These are phyloP conservation scores for Aviceda leuphotes DNA, from an alignment of 2,797 vertebrate genomes.

Conservation along the genomic window DNA sequence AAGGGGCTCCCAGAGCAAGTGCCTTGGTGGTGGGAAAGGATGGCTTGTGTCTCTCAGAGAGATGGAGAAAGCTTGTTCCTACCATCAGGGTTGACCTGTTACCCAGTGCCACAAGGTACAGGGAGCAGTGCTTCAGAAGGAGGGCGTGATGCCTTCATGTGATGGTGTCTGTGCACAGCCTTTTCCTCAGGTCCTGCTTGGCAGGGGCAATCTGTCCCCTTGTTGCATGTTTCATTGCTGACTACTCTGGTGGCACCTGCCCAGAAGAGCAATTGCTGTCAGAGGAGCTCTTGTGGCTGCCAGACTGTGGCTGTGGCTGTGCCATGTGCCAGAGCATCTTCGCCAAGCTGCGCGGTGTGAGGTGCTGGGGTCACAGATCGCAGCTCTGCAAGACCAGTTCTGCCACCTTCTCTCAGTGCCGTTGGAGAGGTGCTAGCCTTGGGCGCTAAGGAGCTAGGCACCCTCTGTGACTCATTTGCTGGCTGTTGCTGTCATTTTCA, in stretches of 20 bases:
- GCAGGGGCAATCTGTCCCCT: neutral
- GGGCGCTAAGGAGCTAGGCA: accelerated
- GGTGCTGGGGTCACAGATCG: neutral
- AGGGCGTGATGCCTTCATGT: neutral
- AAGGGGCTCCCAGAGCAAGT: neutral
- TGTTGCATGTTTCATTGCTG: neutral
- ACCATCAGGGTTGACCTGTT: neutral
- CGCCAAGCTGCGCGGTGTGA: accelerated
- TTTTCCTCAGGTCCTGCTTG: neutral
- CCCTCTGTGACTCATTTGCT: neutral
- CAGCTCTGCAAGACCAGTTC: accelerated
- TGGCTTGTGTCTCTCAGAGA: neutral
- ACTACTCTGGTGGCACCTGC: neutral
- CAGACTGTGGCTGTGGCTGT: accelerated
- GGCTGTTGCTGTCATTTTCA: neutral
- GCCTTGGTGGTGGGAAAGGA: neutral
- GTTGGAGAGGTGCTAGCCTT: accelerated
- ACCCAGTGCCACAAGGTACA: neutral
- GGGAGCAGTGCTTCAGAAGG: neutral
- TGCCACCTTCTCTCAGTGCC: neutral
- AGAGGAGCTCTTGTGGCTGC: neutral
- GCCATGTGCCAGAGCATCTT: neutral
- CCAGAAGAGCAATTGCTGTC: neutral
- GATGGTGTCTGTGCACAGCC: neutral
- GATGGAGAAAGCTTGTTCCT: neutral